Conservation (phyloP, 2,113 vertebrate genomes). For the Pyrgilauda ruficollis region DNA sequence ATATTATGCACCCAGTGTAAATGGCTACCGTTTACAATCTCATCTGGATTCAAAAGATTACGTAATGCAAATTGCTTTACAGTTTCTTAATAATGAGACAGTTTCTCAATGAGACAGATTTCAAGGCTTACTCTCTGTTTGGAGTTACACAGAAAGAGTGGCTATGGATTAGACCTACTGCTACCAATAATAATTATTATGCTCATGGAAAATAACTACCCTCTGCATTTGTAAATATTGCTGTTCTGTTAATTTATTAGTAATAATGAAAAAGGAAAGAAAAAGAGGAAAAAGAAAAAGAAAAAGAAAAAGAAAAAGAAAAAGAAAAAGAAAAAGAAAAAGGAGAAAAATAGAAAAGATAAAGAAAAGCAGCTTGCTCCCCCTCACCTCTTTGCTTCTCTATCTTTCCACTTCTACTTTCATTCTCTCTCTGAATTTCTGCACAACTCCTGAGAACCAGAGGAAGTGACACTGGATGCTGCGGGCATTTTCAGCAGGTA, state of each 20-base stretch:
- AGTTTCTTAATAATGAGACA: constrained; percentile 57
- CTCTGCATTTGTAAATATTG: neutral
- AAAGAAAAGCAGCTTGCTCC: neutral
- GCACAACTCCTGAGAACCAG: neutral
- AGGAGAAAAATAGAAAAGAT: accelerated
- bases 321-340: no score
- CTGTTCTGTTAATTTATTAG: neutral
- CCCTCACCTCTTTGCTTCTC: accelerated
- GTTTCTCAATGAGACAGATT: constrained; percentile 67
- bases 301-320: no score
- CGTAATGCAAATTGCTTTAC: constrained; percentile 66
- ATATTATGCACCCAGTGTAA: constrained; percentile 65
- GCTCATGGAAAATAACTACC: neutral
- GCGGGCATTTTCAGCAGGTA: neutral
- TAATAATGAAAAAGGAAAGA: neutral
- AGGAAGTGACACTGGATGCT: neutral
- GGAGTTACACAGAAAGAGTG: neutral
- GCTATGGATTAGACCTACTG: neutral
- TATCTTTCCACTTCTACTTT: neutral
- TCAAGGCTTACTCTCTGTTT: constrained; percentile 56
- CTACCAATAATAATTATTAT: neutral
- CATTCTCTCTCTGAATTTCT: neutral
- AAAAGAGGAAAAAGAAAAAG: no score
- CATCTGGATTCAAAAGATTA: constrained; percentile 69
- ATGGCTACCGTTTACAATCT: constrained; percentile 68